phyloP scores from a whole-genome alignment of 2,113 vertebrate species.

The Pedetes capensis region DNA sequence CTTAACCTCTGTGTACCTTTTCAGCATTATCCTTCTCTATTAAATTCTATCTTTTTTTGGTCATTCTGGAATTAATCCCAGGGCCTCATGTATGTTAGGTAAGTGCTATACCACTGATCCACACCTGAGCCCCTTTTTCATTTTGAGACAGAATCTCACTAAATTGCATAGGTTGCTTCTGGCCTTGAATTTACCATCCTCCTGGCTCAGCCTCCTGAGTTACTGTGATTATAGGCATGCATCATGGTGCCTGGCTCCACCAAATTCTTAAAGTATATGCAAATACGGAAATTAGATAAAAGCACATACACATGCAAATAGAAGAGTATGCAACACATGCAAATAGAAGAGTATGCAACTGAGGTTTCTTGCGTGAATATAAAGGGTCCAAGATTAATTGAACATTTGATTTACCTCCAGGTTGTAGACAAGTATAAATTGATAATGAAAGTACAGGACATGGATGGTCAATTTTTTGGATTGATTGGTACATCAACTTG shows the following conservation, averaged over 20 bases:
- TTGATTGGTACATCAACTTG: constrained; percentile 85
- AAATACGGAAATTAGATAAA: constrained; percentile 13
- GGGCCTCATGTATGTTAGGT: too few species aligned
- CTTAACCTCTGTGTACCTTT: background rate
- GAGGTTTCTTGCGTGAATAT: background rate
- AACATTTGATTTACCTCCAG: constrained; percentile 80
- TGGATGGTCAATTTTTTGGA: constrained; percentile 82
- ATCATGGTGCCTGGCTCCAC: too few species aligned
- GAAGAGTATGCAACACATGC: too few species aligned
- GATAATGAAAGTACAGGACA: constrained; percentile 86
- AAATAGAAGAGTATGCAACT: background rate
- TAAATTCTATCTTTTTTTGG: too few species aligned
- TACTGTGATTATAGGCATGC: too few species aligned
- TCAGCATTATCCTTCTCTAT: background rate
- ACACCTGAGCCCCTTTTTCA: too few species aligned
- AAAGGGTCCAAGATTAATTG: background rate
- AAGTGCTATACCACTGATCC: too few species aligned
- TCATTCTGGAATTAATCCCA: too few species aligned
- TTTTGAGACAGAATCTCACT: too few species aligned
- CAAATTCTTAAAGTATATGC: background rate
- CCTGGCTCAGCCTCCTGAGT: too few species aligned
- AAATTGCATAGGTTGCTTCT: too few species aligned
- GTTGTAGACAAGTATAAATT: constrained; percentile 77
- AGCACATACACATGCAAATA: background rate
- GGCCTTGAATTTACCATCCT: too few species aligned